Evolutionary conservation across 2,797 vertebrate species (phyloP).

Genomic region (Sarcoramphus papa): DNA sequence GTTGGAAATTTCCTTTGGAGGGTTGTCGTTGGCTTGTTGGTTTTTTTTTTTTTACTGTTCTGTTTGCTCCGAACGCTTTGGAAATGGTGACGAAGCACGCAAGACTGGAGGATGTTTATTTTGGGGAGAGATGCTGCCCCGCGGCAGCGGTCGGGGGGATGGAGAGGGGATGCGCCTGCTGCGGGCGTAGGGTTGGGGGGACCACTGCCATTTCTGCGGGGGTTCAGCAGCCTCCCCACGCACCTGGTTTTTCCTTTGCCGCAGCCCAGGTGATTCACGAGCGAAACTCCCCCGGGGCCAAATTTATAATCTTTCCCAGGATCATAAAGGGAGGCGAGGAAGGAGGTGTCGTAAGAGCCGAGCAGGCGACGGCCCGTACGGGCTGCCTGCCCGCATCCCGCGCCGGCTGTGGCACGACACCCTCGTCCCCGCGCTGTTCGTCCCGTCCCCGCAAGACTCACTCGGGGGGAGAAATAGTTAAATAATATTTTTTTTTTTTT

Average conservation of each 20-base stretch:
- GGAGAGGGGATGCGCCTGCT: neutral
- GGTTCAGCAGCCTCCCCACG: fast-evolving
- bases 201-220: neutral
- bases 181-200: neutral
- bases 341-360: neutral
- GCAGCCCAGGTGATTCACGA: constrained; percentile 15
- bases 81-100: neutral
- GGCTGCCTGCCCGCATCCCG: neutral
- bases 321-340: neutral
- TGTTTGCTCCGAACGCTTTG: neutral
- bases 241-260: neutral
- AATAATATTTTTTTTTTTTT: neutral
- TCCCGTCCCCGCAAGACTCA: fast-evolving
- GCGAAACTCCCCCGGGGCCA: neutral
- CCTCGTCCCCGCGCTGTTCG: fast-evolving
- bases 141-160: fast-evolving
- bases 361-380: neutral
- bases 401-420: neutral
- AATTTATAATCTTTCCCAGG: constrained; percentile 19
- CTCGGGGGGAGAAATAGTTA: neutral
- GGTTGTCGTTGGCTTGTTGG: fast-evolving
- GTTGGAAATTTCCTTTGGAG: neutral
- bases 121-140: neutral
- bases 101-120: neutral
- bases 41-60: neutral